phyloP scores from a whole-genome alignment of 2,888 invertebrate species.

The Microctonus hyperodae region DNA sequence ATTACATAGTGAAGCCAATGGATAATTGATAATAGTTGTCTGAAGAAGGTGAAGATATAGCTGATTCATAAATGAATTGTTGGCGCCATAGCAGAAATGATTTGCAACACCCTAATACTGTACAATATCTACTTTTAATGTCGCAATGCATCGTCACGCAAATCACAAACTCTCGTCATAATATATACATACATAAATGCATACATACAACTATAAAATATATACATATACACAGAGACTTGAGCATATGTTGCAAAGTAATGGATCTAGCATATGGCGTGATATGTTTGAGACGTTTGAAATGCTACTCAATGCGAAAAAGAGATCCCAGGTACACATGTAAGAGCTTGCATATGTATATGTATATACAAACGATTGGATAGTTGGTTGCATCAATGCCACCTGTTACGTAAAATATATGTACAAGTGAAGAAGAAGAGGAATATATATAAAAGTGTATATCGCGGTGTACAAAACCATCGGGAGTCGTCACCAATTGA shows the following conservation, averaged over 20 bases:
- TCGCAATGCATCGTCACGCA: slow-evolving; percentile 19
- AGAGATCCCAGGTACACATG: slow-evolving; percentile 6
- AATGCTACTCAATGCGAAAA: slow-evolving; percentile 2
- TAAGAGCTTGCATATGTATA: slow-evolving; percentile 1
- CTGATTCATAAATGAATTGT: neutral
- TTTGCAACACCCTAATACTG: slow-evolving; percentile 14
- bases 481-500: slow-evolving; percentile 49
- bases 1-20: slow-evolving; percentile 14
- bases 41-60: slow-evolving; percentile 6
- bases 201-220: neutral
- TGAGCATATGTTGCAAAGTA: slow-evolving; percentile 11
- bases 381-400: slow-evolving; percentile 23
- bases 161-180: slow-evolving; percentile 5
- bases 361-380: neutral
- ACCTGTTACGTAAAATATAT: slow-evolving; percentile 47
- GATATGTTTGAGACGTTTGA: slow-evolving; percentile 10
- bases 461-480: slow-evolving; percentile 17
- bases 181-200: neutral
- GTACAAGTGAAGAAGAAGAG: slow-evolving; percentile 32
- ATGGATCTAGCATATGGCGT: slow-evolving; percentile 23
- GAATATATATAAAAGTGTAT: slow-evolving; percentile 19
- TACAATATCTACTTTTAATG: slow-evolving; percentile 21
- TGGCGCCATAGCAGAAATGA: slow-evolving; percentile 13
- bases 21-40: slow-evolving; percentile 16
- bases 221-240: neutral